Percentiles rank a stretch among this genome's conserved stretches.
Evolutionary conservation across 2,113 vertebrate species (phyloP).

Genomic region (Peromyscus maniculatus): DNA sequence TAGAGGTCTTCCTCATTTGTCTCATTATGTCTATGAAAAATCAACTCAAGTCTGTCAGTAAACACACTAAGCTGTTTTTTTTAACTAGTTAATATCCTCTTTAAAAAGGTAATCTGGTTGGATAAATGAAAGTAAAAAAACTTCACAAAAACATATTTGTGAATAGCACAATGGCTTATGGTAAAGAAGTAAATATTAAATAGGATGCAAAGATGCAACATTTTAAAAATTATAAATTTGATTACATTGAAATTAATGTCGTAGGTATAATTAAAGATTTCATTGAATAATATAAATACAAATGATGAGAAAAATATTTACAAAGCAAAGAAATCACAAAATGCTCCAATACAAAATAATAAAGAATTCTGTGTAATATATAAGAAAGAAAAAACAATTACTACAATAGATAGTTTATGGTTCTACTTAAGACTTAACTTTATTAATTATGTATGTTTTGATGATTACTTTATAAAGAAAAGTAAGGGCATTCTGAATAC

Average conservation of each 20-base stretch:
- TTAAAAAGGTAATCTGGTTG: background rate
- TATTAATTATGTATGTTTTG: background rate
- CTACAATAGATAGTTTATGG: background rate
- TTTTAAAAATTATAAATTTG: background rate
- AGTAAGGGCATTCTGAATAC: background rate
- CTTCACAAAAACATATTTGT: background rate
- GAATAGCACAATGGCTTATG: background rate
- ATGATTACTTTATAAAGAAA: background rate
- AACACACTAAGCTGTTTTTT: background rate
- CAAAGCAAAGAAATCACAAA: background rate
- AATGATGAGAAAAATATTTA: background rate
- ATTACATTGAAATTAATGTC: background rate
- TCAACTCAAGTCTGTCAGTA: background rate
- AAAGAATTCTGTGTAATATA: background rate
- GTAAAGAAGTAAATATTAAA: background rate
- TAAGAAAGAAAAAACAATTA: background rate
- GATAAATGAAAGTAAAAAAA: background rate
- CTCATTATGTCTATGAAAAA: background rate
- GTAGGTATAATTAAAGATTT: background rate
- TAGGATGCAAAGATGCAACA: background rate
- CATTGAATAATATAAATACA: background rate
- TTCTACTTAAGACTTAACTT: background rate
- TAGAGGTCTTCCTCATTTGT: background rate
- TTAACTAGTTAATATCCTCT: background rate
- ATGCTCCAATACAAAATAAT: background rate